Conservation (phyloP, 2,113 vertebrate genomes). For the Pterophyllum scalare region DNA sequence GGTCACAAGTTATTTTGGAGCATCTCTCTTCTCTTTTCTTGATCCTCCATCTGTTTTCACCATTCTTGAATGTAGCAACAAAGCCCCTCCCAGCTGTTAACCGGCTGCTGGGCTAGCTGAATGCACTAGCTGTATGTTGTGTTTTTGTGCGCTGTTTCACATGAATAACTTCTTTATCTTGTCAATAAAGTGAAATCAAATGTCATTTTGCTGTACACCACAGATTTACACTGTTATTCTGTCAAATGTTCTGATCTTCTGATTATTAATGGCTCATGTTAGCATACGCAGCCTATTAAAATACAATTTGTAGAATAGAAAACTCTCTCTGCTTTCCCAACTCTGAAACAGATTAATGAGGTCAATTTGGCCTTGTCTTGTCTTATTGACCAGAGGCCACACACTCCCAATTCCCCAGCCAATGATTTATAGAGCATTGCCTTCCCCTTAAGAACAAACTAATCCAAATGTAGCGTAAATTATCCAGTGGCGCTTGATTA, state of each 20-base stretch:
- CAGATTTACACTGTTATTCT: not conserved
- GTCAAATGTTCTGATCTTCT: not conserved
- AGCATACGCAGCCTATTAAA: not conserved
- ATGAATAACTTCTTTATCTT: not conserved
- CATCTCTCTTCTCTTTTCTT: not conserved
- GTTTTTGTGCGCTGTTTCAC: not conserved
- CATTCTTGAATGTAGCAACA: not conserved
- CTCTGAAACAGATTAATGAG: constrained; percentile 62
- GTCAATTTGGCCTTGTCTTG: constrained; percentile 58
- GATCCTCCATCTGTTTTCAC: not conserved
- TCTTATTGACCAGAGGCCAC: constrained; percentile 62
- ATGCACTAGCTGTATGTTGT: not conserved
- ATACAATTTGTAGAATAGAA: constrained; percentile 38
- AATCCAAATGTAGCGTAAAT: constrained; percentile 45
- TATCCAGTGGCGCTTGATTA: constrained; percentile 2
- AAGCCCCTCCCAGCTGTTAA: not conserved
- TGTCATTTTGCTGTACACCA: not conserved
- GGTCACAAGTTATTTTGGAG: too few species aligned
- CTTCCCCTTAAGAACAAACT: constrained; percentile 57
- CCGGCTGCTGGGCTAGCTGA: not conserved
- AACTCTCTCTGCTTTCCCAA: constrained; percentile 6
- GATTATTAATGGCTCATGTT: constrained; percentile 29
- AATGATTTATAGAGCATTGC: constrained; percentile 55
- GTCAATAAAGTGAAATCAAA: not conserved
- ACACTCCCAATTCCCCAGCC: constrained; percentile 9